Evolutionary conservation across 2,113 vertebrate species (phyloP).

Genomic region (Clarias magur): DNA sequence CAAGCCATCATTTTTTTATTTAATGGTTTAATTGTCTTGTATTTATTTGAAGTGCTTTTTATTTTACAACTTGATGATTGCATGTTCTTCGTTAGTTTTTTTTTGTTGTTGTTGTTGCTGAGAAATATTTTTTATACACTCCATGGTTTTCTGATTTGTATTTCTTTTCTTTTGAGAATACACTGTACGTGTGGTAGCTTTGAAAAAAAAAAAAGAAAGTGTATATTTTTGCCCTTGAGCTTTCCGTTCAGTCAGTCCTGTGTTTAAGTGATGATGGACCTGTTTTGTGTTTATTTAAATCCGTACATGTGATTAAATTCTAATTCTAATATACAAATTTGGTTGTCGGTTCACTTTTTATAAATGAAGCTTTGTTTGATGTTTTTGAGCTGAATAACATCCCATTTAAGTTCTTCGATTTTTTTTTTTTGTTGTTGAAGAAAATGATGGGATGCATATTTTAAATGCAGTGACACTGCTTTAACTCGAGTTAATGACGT

Average conservation of each 20-base stretch:
- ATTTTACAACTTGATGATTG: not conserved
- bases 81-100: not conserved
- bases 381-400: not conserved
- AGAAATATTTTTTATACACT: not conserved
- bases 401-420: not conserved
- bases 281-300: not conserved
- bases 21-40: not conserved
- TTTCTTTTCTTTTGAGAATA: not conserved
- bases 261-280: not conserved
- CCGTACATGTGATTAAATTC: constrained; percentile 5
- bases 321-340: too few species aligned
- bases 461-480: not conserved
- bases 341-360: not conserved
- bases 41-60: not conserved
- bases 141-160: not conserved
- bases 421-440: not conserved
- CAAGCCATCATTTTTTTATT: not conserved
- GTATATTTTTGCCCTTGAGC: not conserved
- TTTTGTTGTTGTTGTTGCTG: not conserved
- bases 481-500: not conserved
- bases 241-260: not conserved
- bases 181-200: not conserved
- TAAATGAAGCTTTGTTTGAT: not conserved
- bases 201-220: not conserved
- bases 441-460: not conserved